Conservation (phyloP, 1,140 invertebrate species). For the Caenorhabditis elegans region DNA sequence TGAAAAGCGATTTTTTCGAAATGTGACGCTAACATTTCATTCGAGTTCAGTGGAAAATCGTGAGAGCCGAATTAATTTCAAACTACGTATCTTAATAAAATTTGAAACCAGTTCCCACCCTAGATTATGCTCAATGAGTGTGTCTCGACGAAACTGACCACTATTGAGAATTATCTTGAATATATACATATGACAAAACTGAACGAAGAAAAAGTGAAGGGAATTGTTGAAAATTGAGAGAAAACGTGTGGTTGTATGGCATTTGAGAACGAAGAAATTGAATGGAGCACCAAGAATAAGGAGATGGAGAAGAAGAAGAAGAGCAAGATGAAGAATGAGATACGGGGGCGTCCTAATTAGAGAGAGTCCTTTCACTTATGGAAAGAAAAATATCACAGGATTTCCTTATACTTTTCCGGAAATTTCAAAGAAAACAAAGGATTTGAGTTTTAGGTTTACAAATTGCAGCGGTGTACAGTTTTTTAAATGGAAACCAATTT, state of each 20-base stretch:
- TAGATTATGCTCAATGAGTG: too few relatives aligned
- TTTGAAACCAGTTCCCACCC: too few relatives aligned
- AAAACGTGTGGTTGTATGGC: background rate
- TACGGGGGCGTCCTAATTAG: conserved; percentile 30
- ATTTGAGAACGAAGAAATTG: background rate
- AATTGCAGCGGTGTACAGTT: too few relatives aligned
- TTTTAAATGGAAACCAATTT: too few relatives aligned
- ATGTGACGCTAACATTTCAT: too few relatives aligned
- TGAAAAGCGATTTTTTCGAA: too few relatives aligned
- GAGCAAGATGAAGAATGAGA: background rate
- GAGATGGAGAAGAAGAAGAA: background rate
- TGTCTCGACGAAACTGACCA: background rate
- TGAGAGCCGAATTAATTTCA: too few relatives aligned
- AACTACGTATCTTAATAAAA: too few relatives aligned
- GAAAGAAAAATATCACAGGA: background rate
- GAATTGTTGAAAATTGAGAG: conserved; percentile 15
- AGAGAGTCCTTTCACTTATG: background rate
- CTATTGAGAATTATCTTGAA: background rate
- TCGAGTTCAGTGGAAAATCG: too few relatives aligned
- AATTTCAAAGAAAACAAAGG: background rate
- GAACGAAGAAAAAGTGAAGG: too few relatives aligned
- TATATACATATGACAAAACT: background rate
- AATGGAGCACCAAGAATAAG: background rate
- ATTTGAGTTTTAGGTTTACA: too few relatives aligned
- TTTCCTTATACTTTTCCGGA: background rate